These are phyloP conservation scores for Hipposideros armiger DNA, from an alignment of 2,113 vertebrate species.

Conservation along the genomic window DNA sequence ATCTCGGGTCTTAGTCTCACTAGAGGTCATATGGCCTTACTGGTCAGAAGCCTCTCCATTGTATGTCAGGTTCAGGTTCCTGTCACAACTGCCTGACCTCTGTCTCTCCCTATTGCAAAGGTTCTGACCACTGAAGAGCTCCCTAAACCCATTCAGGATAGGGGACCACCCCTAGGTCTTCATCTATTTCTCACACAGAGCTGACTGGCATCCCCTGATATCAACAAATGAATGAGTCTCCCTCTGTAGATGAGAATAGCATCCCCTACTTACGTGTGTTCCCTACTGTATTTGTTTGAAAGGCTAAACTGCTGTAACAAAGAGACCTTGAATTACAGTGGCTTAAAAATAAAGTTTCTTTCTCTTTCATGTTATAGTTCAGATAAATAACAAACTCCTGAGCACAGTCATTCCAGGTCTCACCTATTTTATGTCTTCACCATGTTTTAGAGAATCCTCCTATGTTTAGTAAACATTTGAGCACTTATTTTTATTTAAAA, in stretches of 20 bases:
- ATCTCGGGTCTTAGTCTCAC: background rate
- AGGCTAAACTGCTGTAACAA: background rate
- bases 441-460: background rate
- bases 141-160: background rate
- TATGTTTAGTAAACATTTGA: background rate
- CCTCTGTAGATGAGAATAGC: background rate
- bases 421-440: background rate
- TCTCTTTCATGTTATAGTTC: background rate
- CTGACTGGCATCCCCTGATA: background rate
- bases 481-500: background rate
- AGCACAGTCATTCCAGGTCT: background rate
- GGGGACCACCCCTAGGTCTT: background rate
- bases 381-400: background rate
- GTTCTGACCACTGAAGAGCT: background rate
- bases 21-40: background rate
- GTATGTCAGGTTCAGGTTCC: background rate
- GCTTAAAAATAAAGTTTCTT: constrained; percentile 37
- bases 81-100: background rate
- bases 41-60: background rate
- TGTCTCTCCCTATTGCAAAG: background rate
- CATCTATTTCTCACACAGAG: background rate
- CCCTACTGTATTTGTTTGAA: background rate
- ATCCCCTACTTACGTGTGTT: background rate
- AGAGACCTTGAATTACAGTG: background rate
- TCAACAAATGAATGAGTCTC: background rate